These are phyloP conservation scores for Toxotes lorentzi DNA, from an alignment of 2,797 vertebrate species.

Conservation along the genomic window DNA sequence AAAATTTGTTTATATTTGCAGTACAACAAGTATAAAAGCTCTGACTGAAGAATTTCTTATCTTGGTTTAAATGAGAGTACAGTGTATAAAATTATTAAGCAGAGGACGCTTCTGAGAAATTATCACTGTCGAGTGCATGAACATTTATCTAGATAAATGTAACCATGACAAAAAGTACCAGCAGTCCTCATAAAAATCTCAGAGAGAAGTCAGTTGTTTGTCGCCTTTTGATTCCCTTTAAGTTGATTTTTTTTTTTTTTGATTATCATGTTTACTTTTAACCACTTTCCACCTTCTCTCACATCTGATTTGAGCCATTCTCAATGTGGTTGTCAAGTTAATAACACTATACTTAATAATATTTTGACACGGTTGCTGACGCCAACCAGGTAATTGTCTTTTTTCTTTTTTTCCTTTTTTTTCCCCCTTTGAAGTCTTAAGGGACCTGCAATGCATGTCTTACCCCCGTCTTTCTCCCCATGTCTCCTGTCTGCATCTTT, in stretches of 20 bases:
- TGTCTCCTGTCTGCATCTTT: constrained; percentile 5
- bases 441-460: background rate
- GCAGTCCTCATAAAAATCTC: constrained; percentile 15
- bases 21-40: constrained; percentile 45
- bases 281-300: constrained; percentile 54
- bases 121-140: background rate
- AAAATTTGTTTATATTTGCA: constrained; percentile 59
- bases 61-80: constrained; percentile 38
- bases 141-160: constrained; percentile 28
- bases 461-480: background rate
- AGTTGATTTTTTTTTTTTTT: constrained; percentile 7
- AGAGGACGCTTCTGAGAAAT: constrained; percentile 28
- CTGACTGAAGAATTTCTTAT: constrained; percentile 35
- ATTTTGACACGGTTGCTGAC: constrained; percentile 74
- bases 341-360: constrained; percentile 57
- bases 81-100: constrained; percentile 29
- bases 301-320: constrained; percentile 72
- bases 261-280: constrained; percentile 41
- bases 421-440: constrained; percentile 37
- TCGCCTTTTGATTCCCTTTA: constrained; percentile 14
- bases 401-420: constrained; percentile 18
- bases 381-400: constrained; percentile 63
- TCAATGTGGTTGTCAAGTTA: constrained; percentile 65
- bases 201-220: constrained; percentile 6
- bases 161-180: constrained; percentile 19